Evolutionary conservation across 2,888 invertebrate genomes (phyloP).

Genomic region (Minunthozetes semirufus): DNA sequence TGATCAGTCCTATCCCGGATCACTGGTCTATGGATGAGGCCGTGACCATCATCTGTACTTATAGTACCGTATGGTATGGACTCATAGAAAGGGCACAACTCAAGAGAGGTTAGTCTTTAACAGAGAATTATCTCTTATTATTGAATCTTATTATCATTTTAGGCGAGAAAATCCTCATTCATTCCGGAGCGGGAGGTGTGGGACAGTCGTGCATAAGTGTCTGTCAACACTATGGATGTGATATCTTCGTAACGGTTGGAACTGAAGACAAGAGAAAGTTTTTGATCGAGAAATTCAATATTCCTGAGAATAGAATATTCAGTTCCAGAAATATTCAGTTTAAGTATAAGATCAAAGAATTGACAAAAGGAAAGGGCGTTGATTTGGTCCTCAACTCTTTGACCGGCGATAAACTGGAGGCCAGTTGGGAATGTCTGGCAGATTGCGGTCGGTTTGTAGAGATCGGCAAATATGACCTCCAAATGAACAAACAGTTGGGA

Average conservation of each 20-base stretch:
- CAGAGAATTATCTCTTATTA: no score
- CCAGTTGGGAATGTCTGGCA: conserved; percentile 83
- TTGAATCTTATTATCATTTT: no score
- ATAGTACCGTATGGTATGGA: conserved; percentile 81
- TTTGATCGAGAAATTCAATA: conserved; percentile 71
- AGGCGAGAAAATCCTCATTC: conserved; percentile 78
- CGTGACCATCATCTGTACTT: conserved; percentile 87
- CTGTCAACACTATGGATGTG: conserved; percentile 77
- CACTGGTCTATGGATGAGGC: conserved; percentile 83
- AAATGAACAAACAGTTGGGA: conserved; percentile 70
- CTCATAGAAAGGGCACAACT: conserved; percentile 70
- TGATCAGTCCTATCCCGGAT: conserved; percentile 59
- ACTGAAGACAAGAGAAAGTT: conserved; percentile 72
- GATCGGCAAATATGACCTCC: conserved; percentile 94
- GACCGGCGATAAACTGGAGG: conserved; percentile 89
- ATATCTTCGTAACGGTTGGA: conserved; percentile 82
- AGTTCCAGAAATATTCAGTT: conserved; percentile 86
- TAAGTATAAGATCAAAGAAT: conserved; percentile 75
- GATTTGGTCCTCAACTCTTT: conserved; percentile 92
- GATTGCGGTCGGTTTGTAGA: conserved; percentile 90
- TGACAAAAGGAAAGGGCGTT: conserved; percentile 79
- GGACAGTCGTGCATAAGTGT: conserved; percentile 94
- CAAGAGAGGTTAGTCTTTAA: no score
- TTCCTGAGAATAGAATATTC: conserved; percentile 72
- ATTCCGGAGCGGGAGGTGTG: conserved; percentile 91